Conservation (phyloP, 2,113 vertebrate genomes). For the Platysteira castanea region DNA sequence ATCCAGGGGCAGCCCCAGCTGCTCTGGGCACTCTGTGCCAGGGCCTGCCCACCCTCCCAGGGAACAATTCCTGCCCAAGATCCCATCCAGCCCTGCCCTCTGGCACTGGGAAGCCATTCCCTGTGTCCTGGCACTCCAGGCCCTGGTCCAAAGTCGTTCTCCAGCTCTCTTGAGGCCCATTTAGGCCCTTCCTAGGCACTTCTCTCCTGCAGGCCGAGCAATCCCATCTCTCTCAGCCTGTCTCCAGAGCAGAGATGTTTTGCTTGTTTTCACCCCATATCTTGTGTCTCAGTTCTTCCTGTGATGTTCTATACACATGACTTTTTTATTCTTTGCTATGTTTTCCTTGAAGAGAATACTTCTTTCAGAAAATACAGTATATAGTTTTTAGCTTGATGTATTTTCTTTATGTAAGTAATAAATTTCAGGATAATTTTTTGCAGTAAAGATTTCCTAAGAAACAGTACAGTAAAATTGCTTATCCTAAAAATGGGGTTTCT, state of each 20-base stretch:
- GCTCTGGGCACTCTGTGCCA: neutral
- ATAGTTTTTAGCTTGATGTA: neutral
- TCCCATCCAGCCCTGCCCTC: neutral
- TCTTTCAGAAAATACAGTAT: neutral
- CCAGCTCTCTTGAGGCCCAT: neutral
- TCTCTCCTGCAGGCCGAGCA: neutral
- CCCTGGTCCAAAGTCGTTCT: neutral
- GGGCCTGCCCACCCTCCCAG: rapidly evolving
- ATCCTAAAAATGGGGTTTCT: neutral
- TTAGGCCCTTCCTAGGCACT: neutral
- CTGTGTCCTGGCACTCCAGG: rapidly evolving
- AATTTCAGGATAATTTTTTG: neutral
- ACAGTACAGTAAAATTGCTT: neutral
- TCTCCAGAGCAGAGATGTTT: neutral
- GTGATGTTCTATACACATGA: rapidly evolving
- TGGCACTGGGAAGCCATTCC: neutral
- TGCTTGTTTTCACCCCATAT: neutral
- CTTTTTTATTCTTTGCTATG: neutral
- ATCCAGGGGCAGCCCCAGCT: neutral
- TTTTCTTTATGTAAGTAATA: neutral
- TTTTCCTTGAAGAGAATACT: neutral
- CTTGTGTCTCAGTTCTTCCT: neutral
- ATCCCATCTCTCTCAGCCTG: neutral
- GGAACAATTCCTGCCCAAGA: rapidly evolving
- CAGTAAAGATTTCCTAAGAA: neutral